Base-by-base conservation (phyloP, 1,140 invertebrate species). In the Lordiphosa collinella region DNA sequence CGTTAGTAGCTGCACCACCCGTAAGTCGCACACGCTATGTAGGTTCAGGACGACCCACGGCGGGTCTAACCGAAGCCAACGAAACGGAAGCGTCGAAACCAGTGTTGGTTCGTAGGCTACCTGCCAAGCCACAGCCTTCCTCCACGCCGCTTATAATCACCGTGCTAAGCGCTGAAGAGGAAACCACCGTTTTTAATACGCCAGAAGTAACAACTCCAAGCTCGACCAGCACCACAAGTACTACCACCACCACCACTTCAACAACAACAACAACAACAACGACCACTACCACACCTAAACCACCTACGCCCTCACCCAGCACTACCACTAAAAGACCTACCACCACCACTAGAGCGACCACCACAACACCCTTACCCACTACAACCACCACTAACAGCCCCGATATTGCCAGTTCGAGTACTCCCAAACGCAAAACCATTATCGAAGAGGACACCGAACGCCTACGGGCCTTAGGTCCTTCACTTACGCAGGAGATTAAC, bases 61-160 rank as follows among this genome's bases (percentile, higher is more conserved):
- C 48, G 0, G 76, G 61, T 0, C 11, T 80, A 0, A 34, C 14
- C 1, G 76, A 57, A 22, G 53, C 49, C 35, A 1, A 11, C 1
- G 56, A 69, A 2, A 8, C 48, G 8, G 64, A 56, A 11, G 2
- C 18, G 4, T 7, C 47, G 2, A 49, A 52, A 34, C 73, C 62
- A 1, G 51, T 48, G 16, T 22, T 67, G 48, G 66, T 64, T 35
- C 66, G 76, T 1, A 43, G 76, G 12, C n/a, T 64, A 9, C 35
- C 41, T 4, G 10, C 38, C 35, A 82, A 82, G 41, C 47, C 46
- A 9, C 40, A 38, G 6, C 38, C 78, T 13, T 74, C 88, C 61
- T 87, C 90, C 9, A 91, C 82, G 6, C 86, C 88, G n/a, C 70
- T 88, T 12, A 90, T 88, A 78, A 90, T 89, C 65, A 89, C 68